Base-by-base conservation (phyloP, 2,113 vertebrate genomes). In the Apus apus region DNA sequence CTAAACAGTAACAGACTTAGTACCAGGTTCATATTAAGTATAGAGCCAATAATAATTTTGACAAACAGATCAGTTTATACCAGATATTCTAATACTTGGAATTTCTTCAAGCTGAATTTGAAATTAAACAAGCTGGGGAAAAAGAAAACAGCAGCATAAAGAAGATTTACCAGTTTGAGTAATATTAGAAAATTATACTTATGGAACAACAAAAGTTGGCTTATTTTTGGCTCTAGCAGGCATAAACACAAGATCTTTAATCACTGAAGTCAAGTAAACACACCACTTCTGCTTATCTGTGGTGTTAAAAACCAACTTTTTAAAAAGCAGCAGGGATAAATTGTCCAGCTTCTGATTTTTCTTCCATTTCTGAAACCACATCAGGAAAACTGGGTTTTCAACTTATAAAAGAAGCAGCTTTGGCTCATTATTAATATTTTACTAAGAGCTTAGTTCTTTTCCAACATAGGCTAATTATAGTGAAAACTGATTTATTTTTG, bases 1-100 rank as follows among this genome's bases (percentile, higher is more conserved):
- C 99, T 99, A 98, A 90, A 93, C 95, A 96, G 95, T 45, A 94
- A 88, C n/a, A 96, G 45, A 82, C 89, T 97, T 79, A 93, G 84
- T 67, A 75, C 29, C 5, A 19, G 10, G 22, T 91, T 87, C 75
- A 50, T 14, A 50, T 4, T 21, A 89, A 87, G 34, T 36, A 62
- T 9, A 70, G 9, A 85, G 32, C 57, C 78, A 77, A 61, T 23
- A 66, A 80, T 51, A 54, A 4, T 25, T 84, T 66, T 64, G 48
- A 89, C 30, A 81, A 94, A 72, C 26, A 43, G 36, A 66, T 58
- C 2, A 8, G 30, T 78, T 91, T 67, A 70, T 25, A 76, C 9
- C 11, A 93, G 29, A 10, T 90, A 51, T 32, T 67, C 68, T 66
- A 83, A 81, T 14, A 91, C 32, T 23, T 82, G 51, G 29, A 50